Evolutionary conservation across 1,140 invertebrate species (phyloP).

Genomic region (Zaprionus taronus): DNA sequence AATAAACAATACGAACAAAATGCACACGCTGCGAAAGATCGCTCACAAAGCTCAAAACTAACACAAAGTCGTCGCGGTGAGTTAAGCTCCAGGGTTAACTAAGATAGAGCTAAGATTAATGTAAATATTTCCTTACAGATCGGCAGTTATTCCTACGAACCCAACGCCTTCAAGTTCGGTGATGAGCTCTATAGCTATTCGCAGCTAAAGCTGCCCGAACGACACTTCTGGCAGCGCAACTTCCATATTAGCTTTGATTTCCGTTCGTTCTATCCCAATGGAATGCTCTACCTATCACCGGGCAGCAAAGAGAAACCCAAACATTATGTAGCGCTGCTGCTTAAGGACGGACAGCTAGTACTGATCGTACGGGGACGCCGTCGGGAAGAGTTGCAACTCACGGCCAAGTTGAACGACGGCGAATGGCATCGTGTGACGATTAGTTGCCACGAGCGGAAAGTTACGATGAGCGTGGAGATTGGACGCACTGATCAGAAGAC

Average conservation of each 20-base stretch:
- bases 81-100: constrained; percentile 55
- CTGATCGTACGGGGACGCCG: constrained; percentile 89
- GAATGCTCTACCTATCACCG: constrained; percentile 91
- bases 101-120: constrained; percentile 37
- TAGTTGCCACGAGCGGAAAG: constrained; percentile 87
- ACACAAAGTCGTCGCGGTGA: constrained; percentile 81
- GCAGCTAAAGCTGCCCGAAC: constrained; percentile 87
- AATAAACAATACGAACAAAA: constrained; percentile 33
- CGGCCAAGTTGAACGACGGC: constrained; percentile 90
- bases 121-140: constrained; percentile 85
- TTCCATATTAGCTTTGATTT: constrained; percentile 93
- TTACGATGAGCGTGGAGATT: constrained; percentile 89
- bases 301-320: constrained; percentile 88
- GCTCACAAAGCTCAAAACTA: constrained; percentile 74
- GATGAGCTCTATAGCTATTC: constrained; percentile 92
- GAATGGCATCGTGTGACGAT: constrained; percentile 92
- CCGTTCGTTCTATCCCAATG: constrained; percentile 93
- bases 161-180: constrained; percentile 93
- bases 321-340: constrained; percentile 89
- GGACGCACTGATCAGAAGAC: constrained; percentile 87
- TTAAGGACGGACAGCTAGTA: constrained; percentile 90
- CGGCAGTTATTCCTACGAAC: constrained; percentile 90
- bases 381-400: constrained; percentile 87
- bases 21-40: constrained; percentile 41
- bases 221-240: constrained; percentile 88